These are phyloP conservation scores for Pseudocheirus occidentalis DNA, from an alignment of 2,797 vertebrate species.

Conservation along the genomic window DNA sequence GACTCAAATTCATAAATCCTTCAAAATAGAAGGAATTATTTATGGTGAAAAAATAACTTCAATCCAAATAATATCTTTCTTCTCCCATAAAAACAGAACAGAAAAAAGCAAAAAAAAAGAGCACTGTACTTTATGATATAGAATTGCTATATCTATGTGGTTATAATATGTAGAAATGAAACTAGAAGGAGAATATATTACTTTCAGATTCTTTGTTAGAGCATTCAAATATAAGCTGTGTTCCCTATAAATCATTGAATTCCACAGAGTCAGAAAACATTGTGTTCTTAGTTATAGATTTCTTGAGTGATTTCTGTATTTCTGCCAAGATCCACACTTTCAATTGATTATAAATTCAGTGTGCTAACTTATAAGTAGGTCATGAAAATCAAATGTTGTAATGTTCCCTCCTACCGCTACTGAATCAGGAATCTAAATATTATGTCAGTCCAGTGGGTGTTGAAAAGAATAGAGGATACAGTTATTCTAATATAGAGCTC, in stretches of 20 bases:
- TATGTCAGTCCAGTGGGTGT: no score
- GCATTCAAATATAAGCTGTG: background rate
- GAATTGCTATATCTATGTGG: background rate
- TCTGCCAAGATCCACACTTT: background rate
- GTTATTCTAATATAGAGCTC: background rate
- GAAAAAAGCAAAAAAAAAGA: background rate
- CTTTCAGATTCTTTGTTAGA: background rate
- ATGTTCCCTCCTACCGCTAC: background rate
- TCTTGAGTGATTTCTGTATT: background rate
- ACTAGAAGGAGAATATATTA: background rate
- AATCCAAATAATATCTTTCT: background rate
- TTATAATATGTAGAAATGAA: background rate
- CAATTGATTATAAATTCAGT: background rate
- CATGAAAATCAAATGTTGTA: background rate
- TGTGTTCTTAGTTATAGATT: background rate
- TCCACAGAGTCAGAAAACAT: background rate
- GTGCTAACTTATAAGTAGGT: background rate
- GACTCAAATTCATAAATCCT: background rate
- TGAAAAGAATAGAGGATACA: background rate
- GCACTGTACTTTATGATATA: background rate
- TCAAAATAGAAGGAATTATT: background rate
- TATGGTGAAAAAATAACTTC: background rate
- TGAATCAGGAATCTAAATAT: background rate
- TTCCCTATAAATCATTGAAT: background rate
- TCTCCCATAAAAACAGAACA: background rate